Percentiles rank a stretch among this genome's conserved stretches.
Conservation (phyloP, 35 echinoderm and acorn worm genomes). For the Ophiothrix spiculata region DNA sequence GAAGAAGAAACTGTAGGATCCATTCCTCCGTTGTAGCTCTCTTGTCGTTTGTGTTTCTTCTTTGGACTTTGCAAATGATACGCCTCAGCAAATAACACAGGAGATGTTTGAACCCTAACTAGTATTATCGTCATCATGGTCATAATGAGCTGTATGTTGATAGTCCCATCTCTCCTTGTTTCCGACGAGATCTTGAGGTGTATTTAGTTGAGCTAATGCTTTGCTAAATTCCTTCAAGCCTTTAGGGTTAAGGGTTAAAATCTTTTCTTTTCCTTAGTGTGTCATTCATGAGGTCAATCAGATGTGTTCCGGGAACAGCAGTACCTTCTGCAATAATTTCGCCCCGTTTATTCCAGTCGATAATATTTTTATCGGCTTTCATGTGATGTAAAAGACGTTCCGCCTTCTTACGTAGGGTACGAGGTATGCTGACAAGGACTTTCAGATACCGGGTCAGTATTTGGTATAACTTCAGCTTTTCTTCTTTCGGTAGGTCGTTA, state of each 20-base stretch:
- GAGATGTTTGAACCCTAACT: background rate
- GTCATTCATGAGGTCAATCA: conserved; percentile 25
- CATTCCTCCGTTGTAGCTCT: background rate
- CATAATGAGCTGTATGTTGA: too few species aligned
- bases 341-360: conserved; percentile 11
- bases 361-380: background rate
- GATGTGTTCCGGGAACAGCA: background rate
- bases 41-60: background rate
- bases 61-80: background rate
- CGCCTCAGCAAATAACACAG: conserved; percentile 13
- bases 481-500: conserved; percentile 27
- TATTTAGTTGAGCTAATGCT: background rate
- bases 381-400: background rate
- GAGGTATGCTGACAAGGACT: background rate
- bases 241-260: conserved; percentile 12
- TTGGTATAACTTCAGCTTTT: conserved; percentile 55
- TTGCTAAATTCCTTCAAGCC: conserved; percentile 16
- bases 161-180: conserved; percentile 18
- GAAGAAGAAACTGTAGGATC: background rate
- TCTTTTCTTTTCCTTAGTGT: conserved; percentile 21
- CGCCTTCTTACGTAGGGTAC: background rate
- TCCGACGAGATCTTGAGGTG: conserved; percentile 23
- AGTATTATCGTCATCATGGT: too few species aligned
- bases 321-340: conserved; percentile 4
- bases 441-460: conserved; percentile 29